A percentile compares a stretch with the other conserved stretches of the same genome.
Evolutionary conservation across 2,113 vertebrate species (phyloP).

Genomic region (Cinclus mexicanus): DNA sequence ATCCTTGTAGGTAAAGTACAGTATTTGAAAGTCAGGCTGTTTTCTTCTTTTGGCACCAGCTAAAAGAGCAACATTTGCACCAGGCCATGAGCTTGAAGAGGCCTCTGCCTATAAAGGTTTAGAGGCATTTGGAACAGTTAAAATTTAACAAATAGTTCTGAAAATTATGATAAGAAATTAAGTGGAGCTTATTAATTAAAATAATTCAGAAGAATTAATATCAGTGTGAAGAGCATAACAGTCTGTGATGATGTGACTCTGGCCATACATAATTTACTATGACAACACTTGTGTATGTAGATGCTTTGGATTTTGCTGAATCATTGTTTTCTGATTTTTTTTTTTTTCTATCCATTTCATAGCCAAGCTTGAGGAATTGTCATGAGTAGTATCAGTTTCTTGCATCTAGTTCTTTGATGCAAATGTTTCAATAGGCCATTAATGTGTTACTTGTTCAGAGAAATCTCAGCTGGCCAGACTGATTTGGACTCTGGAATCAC

Average conservation of each 20-base stretch:
- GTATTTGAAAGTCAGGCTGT: background rate
- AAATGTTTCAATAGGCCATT: background rate
- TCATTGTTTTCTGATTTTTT: background rate
- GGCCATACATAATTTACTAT: background rate
- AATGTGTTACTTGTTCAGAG: background rate
- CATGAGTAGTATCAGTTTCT: background rate
- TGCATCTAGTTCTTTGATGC: background rate
- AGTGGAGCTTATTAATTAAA: background rate
- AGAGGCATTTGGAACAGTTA: background rate
- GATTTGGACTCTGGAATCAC: constrained; percentile 31
- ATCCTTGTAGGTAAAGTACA: background rate
- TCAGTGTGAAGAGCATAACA: background rate
- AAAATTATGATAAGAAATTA: background rate
- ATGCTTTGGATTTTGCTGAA: background rate
- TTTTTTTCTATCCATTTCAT: background rate
- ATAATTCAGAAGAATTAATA: background rate
- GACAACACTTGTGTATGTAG: background rate
- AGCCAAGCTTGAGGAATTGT: background rate
- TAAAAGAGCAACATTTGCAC: background rate
- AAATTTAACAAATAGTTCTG: background rate
- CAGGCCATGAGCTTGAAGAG: background rate
- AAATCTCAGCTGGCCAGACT: background rate
- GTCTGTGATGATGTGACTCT: background rate
- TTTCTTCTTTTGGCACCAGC: background rate
- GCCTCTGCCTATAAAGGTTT: background rate